Evolutionary conservation across 2,888 invertebrate species (phyloP), one percentile per base, ranked within the genome.

Genomic region (Microctonus hyperodae): DNA sequence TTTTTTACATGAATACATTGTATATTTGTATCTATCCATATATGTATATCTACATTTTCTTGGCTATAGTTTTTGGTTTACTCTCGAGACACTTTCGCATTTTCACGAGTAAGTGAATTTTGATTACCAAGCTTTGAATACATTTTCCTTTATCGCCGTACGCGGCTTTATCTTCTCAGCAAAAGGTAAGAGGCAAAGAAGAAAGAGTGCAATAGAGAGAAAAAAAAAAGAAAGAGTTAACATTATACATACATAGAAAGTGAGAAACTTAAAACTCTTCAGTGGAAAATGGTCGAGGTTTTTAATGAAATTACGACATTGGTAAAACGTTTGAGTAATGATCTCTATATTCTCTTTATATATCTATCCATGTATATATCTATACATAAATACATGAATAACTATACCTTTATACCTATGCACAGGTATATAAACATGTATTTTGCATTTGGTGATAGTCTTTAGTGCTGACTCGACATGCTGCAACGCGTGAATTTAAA

Each of bases 231-330:
- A 37, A 16, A 53, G 25, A 33, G 35, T 10, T 7, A 53, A 22
- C 11, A n/a, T n/a, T n/a, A n/a, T n/a, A n/a, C n/a, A n/a, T n/a
- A n/a, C n/a, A n/a, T n/a, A n/a, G n/a, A n/a, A 55, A 11, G 35
- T 23, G 40, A 51, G 50, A 61, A 33, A 31, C 10, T 10, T 25
- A 23, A 22, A 53, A 35, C n/a, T 53, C 53, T 37, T 13, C 31
- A 55, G 51, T 53, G 62, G 35, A 25, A 37, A 37, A 44, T 44
- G 44, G 50, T 33, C 40, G 13, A 35, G 53, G 16, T 67, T 67
- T 67, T 62, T 67, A 67, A 67, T 67, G 67, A 67, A 67, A 67
- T 67, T 67, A 67, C 53, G 58, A 58, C 57, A 67, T 62, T 48
- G 62, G 33, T 28, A 65, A 48, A 55, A 60, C 65, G 65, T 40